Evolutionary conservation across 2,113 vertebrate species (phyloP).

Genomic region (Ardeotis arabs): DNA sequence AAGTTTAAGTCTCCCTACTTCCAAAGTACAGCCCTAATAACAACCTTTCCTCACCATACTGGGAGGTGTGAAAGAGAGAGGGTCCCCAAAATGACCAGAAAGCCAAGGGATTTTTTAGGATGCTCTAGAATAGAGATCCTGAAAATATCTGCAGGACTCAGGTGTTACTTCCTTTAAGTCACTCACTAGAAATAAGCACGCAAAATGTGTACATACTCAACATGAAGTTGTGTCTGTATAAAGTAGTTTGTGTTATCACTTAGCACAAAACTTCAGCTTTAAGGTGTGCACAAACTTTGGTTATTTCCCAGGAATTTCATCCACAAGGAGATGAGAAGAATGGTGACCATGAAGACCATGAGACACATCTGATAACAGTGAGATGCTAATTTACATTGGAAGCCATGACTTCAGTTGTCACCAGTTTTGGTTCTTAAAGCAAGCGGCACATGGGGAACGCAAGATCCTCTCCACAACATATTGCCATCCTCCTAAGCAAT

Average conservation of each 20-base stretch:
- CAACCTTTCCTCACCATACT: fast-evolving
- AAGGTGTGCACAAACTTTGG: not conserved
- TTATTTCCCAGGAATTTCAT: not conserved
- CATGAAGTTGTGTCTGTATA: not conserved
- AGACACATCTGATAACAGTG: not conserved
- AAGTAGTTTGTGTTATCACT: not conserved
- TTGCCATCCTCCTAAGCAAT: not conserved
- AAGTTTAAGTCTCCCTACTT: not conserved
- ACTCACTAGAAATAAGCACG: not conserved
- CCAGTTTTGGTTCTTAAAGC: not conserved
- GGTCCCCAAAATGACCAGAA: not conserved
- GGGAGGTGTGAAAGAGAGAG: not conserved
- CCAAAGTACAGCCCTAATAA: not conserved
- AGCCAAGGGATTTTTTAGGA: not conserved
- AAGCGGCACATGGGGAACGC: fast-evolving
- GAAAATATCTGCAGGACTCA: not conserved
- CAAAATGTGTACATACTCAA: not conserved
- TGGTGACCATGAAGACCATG: not conserved
- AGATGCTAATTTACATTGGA: not conserved
- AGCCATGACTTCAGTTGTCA: not conserved
- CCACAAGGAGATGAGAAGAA: not conserved
- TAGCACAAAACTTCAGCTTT: not conserved
- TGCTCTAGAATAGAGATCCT: not conserved
- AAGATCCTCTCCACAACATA: not conserved
- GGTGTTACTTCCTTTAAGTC: not conserved